A percentile compares a stretch with the other conserved stretches of the same genome.
phyloP scores from a whole-genome alignment of 2,797 vertebrate species.

The Nannoperca australis region DNA sequence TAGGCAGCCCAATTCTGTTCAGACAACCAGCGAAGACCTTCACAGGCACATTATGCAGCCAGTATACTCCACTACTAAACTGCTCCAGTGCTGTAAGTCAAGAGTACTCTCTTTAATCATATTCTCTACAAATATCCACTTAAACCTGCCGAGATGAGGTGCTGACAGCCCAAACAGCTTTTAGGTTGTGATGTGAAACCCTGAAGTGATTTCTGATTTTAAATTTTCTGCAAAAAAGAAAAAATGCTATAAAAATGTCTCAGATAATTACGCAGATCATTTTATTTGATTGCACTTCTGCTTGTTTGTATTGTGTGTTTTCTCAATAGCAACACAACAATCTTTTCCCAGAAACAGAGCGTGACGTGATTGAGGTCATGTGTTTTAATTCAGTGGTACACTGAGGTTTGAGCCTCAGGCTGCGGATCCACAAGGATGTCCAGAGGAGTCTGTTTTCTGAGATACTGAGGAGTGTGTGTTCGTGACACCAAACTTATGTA shows the following conservation, averaged over 20 bases:
- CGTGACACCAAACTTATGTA: neutral
- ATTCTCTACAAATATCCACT: neutral
- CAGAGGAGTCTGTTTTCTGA: slow-evolving; percentile 8
- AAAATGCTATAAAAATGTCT: neutral
- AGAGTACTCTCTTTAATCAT: slow-evolving; percentile 10
- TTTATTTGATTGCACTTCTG: neutral
- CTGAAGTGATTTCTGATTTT: neutral
- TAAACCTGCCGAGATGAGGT: slow-evolving; percentile 4
- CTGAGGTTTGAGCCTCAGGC: slow-evolving; percentile 4
- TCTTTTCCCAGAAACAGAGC: neutral
- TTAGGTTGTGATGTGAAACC: neutral
- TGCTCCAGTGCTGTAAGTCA: slow-evolving; percentile 4
- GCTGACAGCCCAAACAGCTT: slow-evolving; percentile 2
- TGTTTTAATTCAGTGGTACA: slow-evolving; percentile 13
- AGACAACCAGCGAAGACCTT: slow-evolving; percentile 4
- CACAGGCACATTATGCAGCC: slow-evolving; percentile 33
- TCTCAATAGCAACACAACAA: neutral
- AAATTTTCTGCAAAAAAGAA: too few species aligned
- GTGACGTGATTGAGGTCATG: slow-evolving; percentile 16
- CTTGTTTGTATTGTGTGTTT: neutral
- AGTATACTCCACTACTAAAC: slow-evolving; percentile 5
- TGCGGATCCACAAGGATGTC: slow-evolving; percentile 11
- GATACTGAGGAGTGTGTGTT: slow-evolving; percentile 17
- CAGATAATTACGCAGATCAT: neutral
- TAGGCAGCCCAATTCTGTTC: neutral